Conservation (phyloP, 2,113 vertebrate genomes). For the Cynocephalus volans region DNA sequence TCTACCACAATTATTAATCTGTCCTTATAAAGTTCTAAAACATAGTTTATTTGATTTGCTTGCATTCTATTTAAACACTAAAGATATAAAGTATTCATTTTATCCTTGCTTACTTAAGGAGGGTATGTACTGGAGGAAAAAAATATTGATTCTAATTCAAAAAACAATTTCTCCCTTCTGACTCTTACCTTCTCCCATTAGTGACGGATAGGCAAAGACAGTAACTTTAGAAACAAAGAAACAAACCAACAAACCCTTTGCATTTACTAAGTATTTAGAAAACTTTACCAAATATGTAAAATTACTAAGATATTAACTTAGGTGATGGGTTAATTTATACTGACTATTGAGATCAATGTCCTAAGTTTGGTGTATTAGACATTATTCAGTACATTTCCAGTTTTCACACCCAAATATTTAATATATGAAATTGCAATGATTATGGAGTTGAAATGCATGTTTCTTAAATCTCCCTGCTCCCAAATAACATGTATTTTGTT, state of each 20-base stretch:
- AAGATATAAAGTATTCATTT: constrained; percentile 43
- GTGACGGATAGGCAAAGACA: not conserved
- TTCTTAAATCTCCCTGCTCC: not conserved
- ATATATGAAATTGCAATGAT: not conserved
- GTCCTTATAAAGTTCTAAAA: constrained; percentile 29
- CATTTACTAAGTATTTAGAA: constrained; percentile 54
- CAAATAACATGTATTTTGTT: constrained; percentile 16
- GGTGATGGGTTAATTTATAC: not conserved
- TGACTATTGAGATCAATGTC: not conserved
- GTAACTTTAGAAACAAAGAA: not conserved
- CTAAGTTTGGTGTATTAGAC: not conserved
- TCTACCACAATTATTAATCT: no score
- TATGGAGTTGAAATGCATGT: constrained; percentile 19
- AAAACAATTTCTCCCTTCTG: not conserved
- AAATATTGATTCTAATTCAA: constrained; percentile 47
- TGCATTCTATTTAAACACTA: not conserved
- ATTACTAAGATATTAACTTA: not conserved
- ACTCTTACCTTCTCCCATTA: constrained; percentile 6
- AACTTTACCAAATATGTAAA: not conserved
- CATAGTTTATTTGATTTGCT: constrained; percentile 5
- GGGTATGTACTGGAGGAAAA: not conserved
- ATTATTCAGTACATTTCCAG: not conserved
- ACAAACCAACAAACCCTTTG: not conserved
- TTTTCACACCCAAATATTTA: constrained; percentile 20
- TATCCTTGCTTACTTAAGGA: not conserved